Evolutionary conservation across 2,888 invertebrate genomes (phyloP).

Genomic region (Lochmaea crataegi): DNA sequence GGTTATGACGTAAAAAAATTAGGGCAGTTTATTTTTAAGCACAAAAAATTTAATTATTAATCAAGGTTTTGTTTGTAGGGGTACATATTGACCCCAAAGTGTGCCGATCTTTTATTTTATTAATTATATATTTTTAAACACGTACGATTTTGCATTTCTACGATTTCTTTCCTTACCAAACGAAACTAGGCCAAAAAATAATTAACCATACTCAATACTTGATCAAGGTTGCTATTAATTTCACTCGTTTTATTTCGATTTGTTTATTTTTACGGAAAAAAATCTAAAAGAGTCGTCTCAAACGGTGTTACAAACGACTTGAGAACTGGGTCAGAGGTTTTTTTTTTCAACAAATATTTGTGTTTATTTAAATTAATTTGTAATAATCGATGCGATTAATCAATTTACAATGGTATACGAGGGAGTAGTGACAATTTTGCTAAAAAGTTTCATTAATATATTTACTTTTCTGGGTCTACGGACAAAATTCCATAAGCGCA

Average conservation of each 20-base stretch:
- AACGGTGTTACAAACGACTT: constrained; percentile 3
- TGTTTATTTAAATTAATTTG: neutral
- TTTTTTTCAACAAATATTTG: constrained; percentile 1
- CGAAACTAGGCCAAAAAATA: neutral
- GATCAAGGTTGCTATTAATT: constrained; percentile 5
- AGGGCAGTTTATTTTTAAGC: too few species aligned
- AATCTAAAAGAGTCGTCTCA: neutral
- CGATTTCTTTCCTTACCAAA: neutral
- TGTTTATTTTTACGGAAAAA: neutral
- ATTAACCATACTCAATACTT: constrained; percentile 6
- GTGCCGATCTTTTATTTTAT: neutral
- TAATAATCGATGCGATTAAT: constrained; percentile 3
- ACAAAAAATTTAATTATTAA: too few species aligned
- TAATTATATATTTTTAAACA: neutral
- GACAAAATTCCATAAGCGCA: too few species aligned
- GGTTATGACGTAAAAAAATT: too few species aligned
- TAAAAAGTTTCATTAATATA: too few species aligned
- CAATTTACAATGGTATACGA: neutral
- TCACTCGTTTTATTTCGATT: neutral
- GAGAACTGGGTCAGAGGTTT: constrained; percentile 4
- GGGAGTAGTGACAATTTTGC: neutral
- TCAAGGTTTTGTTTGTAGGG: too few species aligned
- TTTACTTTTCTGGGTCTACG: too few species aligned
- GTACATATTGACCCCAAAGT: neutral
- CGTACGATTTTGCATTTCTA: constrained; percentile 5